Conservation (phyloP, 1,140 invertebrate species). For the Meloidogyne exigua region DNA sequence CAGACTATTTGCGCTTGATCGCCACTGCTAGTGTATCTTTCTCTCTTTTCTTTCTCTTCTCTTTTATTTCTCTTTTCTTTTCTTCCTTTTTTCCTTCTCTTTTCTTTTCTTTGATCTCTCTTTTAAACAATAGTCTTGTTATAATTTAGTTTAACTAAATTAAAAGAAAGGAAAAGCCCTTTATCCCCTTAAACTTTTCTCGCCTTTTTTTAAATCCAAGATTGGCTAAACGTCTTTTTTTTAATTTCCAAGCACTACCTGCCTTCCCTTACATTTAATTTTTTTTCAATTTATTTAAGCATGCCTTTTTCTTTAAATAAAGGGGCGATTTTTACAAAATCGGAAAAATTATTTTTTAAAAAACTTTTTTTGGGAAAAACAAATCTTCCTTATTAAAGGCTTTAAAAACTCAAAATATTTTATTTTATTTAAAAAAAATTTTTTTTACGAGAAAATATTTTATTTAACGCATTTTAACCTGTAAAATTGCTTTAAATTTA, state of each 20-base stretch:
- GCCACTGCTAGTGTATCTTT: slow-evolving; percentile 3
- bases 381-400: neutral
- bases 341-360: neutral
- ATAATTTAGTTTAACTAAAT: no score
- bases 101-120: no score
- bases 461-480: no score
- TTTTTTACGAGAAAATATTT: no score
- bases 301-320: neutral
- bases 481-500: no score
- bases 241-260: neutral
- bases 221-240: neutral
- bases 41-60: no score
- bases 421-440: no score
- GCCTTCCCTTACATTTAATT: neutral
- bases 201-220: neutral
- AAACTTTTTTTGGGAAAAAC: neutral
- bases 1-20: no score
- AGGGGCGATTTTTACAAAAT: neutral
- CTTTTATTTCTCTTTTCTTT: no score
- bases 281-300: neutral
- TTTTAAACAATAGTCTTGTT: no score
- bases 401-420: no score
- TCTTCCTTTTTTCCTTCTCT: no score
- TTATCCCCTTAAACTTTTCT: neutral
- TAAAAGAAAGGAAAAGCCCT: neutral